A percentile compares a stretch with the other conserved stretches of the same genome.
These are phyloP conservation scores for Ia io DNA, from an alignment of 2,113 vertebrate genomes.

Conservation along the genomic window DNA sequence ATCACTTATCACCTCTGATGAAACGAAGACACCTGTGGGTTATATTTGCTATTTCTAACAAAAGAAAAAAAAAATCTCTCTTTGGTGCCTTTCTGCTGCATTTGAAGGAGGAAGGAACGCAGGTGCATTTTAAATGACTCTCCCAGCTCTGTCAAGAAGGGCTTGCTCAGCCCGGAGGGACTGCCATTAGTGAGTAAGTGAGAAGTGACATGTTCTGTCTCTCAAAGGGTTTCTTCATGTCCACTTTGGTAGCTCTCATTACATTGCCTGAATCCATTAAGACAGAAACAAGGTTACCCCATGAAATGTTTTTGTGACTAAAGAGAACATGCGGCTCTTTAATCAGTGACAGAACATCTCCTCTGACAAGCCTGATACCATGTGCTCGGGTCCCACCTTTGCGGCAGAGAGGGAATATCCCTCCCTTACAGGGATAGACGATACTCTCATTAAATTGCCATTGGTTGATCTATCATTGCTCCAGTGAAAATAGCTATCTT, in stretches of 20 bases:
- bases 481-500: conserved; percentile 79
- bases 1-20: conserved; percentile 37
- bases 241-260: conserved; percentile 83
- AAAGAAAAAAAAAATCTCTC: background rate
- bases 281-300: conserved; percentile 83
- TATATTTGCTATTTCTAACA: conserved; percentile 9
- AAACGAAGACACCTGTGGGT: conserved; percentile 59
- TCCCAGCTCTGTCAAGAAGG: conserved; percentile 73
- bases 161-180: conserved; percentile 68
- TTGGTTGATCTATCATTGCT: conserved; percentile 76
- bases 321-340: conserved; percentile 82
- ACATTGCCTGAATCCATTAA: conserved; percentile 84
- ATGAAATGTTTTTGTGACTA: conserved; percentile 82
- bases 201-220: conserved; percentile 80
- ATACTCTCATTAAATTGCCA: conserved; percentile 79
- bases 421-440: conserved; percentile 78
- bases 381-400: conserved; percentile 72
- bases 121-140: conserved; percentile 78
- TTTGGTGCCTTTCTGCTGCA: conserved; percentile 47
- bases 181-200: conserved; percentile 81
- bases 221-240: conserved; percentile 81
- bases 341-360: conserved; percentile 84
- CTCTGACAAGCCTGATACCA: conserved; percentile 82
- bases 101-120: conserved; percentile 56
- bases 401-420: conserved; percentile 73